Evolutionary conservation across 1,140 invertebrate species (phyloP), one percentile per base, ranked within the genome.

Genomic region (Propsilocerus akamusi): DNA sequence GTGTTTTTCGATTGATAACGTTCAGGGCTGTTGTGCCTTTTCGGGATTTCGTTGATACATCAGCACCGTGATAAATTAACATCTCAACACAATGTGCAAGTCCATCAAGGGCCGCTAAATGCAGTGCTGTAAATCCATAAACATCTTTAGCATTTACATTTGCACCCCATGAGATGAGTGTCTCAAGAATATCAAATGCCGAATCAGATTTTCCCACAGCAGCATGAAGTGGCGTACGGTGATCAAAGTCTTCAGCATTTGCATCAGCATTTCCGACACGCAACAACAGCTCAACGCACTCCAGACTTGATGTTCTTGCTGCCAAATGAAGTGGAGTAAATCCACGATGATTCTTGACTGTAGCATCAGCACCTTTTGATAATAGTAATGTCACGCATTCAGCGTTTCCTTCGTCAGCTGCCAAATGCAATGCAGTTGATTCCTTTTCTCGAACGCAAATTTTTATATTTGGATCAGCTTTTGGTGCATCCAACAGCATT

Each of bases 41-140:
- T 60, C 82, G 84, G 5, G 83, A 88, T 57, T 79, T 77, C 0
- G 83, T 81, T 6, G 81, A 88, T 0, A 92, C 77, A 67, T 90
- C 82, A 46, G 87, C 86, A 3, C 86, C 86, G 58, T 85, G 75
- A 58, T 80, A 80, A 20, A 92, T 80, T 24, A 94, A 65, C 32
- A 85, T 73, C 59, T 88, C 80, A 0, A 88, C 86, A 57, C 83
- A 86, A 53, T 81, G 78, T 0, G 83, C 83, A n/a, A 87, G 66
- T 25, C 86, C 85, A 59, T 88, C 86, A 0, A 87, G 62, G 5
- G 88, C 86, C 5, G 87, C 87, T 34, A 93, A 74, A 60, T 93
- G 90, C 12, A 94, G 67, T 0, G 89, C 84, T 0, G 87, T 88
- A 60, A 90, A 91, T 0, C 89, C 89, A 57, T 88, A 90, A 52